These are phyloP conservation scores for Polyodon spathula DNA, from an alignment of 2,113 vertebrate species.

Conservation along the genomic window DNA sequence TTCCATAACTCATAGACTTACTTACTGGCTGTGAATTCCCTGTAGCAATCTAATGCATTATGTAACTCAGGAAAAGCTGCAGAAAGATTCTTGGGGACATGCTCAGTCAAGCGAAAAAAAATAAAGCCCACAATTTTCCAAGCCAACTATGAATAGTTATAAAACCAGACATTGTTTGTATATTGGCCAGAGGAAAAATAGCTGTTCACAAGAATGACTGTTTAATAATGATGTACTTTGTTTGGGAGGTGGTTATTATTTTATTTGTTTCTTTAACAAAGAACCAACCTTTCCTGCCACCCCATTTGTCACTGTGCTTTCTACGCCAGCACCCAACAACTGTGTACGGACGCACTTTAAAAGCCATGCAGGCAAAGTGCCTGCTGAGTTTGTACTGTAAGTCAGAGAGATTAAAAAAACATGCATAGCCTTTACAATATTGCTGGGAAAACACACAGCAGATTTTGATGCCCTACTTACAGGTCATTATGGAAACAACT, in stretches of 20 bases:
- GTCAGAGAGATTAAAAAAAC: too few species aligned
- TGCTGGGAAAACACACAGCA: too few species aligned
- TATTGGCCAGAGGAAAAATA: not conserved
- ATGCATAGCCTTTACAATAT: too few species aligned
- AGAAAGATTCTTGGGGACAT: not conserved
- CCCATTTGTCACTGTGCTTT: too few species aligned
- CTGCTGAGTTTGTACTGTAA: too few species aligned
- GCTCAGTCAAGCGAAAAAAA: not conserved
- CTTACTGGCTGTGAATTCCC: constrained; percentile 1
- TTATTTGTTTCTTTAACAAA: too few species aligned
- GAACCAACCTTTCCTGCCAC: too few species aligned
- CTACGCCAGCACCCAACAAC: too few species aligned
- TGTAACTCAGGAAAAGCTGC: not conserved
- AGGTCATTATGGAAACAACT: too few species aligned
- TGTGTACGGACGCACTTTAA: too few species aligned
- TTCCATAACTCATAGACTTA: not conserved
- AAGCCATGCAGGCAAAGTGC: too few species aligned
- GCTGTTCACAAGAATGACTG: not conserved
- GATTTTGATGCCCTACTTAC: too few species aligned
- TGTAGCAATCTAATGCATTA: not conserved
- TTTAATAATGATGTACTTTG: not conserved
- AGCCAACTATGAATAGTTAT: not conserved
- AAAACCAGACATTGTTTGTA: not conserved
- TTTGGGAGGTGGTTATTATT: not conserved
- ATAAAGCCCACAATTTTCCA: not conserved